Conservation (phyloP, 2,888 invertebrate genomes). For the Mantis religiosa region DNA sequence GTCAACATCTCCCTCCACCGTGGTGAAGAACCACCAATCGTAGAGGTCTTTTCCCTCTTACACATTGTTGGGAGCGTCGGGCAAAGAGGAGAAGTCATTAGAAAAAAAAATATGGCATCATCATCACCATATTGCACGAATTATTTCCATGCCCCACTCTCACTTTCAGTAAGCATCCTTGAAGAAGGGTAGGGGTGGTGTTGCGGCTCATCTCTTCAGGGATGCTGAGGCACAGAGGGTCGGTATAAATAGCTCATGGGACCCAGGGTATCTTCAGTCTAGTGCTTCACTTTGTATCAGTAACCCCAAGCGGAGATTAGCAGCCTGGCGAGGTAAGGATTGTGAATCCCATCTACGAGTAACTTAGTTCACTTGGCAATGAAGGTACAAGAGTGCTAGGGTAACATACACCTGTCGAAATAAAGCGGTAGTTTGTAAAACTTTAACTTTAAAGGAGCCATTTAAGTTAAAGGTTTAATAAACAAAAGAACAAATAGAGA, state of each 20-base stretch:
- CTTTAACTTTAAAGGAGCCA: too few relatives aligned
- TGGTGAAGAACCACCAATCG: not conserved
- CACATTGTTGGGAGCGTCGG: not conserved
- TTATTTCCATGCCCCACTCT: not conserved
- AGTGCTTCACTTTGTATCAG: not conserved
- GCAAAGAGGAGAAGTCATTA: not conserved
- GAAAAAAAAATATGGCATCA: not conserved
- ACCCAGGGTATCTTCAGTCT: not conserved
- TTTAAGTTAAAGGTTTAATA: too few relatives aligned
- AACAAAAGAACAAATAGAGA: too few relatives aligned
- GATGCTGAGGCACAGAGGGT: not conserved
- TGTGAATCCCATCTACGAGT: not conserved
- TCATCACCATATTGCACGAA: not conserved
- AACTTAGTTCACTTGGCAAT: too few relatives aligned
- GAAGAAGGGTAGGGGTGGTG: not conserved
- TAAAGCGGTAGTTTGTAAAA: too few relatives aligned
- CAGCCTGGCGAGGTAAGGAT: not conserved
- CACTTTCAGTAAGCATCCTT: not conserved
- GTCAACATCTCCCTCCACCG: not conserved
- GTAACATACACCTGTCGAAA: too few relatives aligned
- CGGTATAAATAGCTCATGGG: not conserved
- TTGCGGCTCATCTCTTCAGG: not conserved
- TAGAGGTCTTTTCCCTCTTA: not conserved
- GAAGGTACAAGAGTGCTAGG: too few relatives aligned
- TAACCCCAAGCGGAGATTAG: not conserved